Evolutionary conservation across 1,140 invertebrate genomes (phyloP).

Genomic region (Atta texana): DNA sequence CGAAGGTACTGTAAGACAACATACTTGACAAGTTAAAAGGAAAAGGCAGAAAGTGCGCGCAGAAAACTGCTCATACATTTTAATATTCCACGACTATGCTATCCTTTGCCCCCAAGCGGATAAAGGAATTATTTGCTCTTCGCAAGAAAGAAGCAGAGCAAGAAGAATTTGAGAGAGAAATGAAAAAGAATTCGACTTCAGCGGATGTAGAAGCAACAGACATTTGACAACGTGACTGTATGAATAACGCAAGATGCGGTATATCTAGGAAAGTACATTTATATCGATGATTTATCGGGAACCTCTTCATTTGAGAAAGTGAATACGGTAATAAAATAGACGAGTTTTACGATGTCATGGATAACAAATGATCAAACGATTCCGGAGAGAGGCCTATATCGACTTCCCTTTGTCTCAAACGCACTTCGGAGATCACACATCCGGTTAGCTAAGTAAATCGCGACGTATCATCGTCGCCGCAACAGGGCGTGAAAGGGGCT

Average conservation of each 20-base stretch:
- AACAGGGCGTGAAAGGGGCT: constrained; percentile 77
- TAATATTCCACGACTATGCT: constrained; percentile 61
- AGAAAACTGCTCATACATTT: constrained; percentile 65
- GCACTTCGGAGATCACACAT: constrained; percentile 1
- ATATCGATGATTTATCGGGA: constrained; percentile 38
- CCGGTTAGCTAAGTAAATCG: constrained; percentile 68
- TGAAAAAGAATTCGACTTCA: constrained; percentile 37
- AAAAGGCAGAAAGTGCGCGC: constrained; percentile 48
- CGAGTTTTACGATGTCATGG: constrained; percentile 10
- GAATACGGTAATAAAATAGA: constrained; percentile 29
- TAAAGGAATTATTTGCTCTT: constrained; percentile 60
- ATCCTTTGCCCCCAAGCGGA: constrained; percentile 43
- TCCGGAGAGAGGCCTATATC: constrained; percentile 61
- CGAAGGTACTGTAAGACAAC: constrained; percentile 55
- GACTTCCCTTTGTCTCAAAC: constrained; percentile 53
- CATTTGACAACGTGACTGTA: constrained; percentile 51
- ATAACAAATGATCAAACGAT: constrained; percentile 29
- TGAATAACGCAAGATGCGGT: constrained; percentile 30
- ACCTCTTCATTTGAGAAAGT: constrained; percentile 14
- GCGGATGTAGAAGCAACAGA: constrained; percentile 26
- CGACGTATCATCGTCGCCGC: constrained; percentile 74
- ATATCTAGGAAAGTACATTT: constrained; percentile 9
- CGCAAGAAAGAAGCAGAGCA: constrained; percentile 14
- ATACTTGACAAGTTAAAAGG: constrained; percentile 58
- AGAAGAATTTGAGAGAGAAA: constrained; percentile 39